Percentiles rank a stretch among this genome's conserved stretches.
phyloP scores from a whole-genome alignment of 2,888 invertebrate species.

The Cynaeus angustus region DNA sequence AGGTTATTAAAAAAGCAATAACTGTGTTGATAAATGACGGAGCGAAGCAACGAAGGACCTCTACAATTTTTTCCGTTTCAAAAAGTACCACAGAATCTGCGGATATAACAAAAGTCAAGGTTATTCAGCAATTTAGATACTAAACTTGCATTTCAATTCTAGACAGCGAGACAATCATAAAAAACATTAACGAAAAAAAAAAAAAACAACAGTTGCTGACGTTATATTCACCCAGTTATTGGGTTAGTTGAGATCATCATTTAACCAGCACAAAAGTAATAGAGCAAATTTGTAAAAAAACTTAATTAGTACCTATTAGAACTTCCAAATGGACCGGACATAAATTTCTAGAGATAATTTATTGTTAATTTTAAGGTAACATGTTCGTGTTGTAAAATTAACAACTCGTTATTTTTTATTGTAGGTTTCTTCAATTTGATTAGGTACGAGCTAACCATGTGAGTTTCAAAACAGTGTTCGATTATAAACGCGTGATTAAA shows the following conservation, averaged over 20 bases:
- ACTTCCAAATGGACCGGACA: neutral
- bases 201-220: neutral
- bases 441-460: neutral
- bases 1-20: too few relatives aligned
- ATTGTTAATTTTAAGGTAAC: slow-evolving; percentile 3
- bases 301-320: slow-evolving; percentile 15
- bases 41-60: too few relatives aligned
- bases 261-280: slow-evolving; percentile 7
- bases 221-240: neutral
- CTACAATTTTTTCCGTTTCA: too few relatives aligned
- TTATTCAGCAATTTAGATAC: neutral
- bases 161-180: neutral
- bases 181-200: neutral
- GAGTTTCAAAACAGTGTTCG: neutral
- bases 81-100: too few relatives aligned
- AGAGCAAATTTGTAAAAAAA: slow-evolving; percentile 2
- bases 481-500: slow-evolving; percentile 24
- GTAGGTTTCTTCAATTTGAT: neutral
- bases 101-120: slow-evolving; percentile 6
- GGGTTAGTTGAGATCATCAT: slow-evolving; percentile 18
- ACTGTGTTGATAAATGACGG: too few relatives aligned
- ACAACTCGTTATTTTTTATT: neutral
- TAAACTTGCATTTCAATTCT: slow-evolving; percentile 1
- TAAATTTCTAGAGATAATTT: neutral
- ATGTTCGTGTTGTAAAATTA: neutral